phyloP scores from a whole-genome alignment of 2,113 vertebrate genomes.

The Sebastes schlegelii region DNA sequence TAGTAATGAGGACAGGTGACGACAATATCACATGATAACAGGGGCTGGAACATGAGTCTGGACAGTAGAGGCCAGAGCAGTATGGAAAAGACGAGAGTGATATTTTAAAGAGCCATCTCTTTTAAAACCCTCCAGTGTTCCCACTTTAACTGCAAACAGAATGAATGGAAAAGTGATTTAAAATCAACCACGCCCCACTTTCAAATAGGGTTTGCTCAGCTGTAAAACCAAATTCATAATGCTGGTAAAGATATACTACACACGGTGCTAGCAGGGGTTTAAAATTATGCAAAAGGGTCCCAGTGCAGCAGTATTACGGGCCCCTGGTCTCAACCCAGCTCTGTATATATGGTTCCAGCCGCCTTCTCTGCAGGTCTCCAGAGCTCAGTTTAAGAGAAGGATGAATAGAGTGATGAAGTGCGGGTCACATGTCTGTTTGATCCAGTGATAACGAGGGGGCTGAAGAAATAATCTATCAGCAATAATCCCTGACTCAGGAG shows the following conservation, averaged over 20 bases:
- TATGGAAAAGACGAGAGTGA: slow-evolving; percentile 45
- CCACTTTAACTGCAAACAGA: neutral
- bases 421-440: slow-evolving; percentile 83
- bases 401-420: slow-evolving; percentile 84
- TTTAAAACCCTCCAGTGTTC: slow-evolving; percentile 32
- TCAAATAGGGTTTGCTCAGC: slow-evolving; percentile 37
- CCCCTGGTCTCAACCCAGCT: slow-evolving; percentile 53
- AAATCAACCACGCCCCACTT: slow-evolving; percentile 31
- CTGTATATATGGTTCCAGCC: slow-evolving; percentile 73
- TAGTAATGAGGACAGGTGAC: slow-evolving; percentile 81
- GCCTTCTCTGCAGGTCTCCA: slow-evolving; percentile 73
- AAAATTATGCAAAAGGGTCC: slow-evolving; percentile 78
- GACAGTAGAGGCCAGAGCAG: slow-evolving; percentile 63
- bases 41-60: slow-evolving; percentile 65
- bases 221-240: slow-evolving; percentile 54
- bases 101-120: slow-evolving; percentile 55
- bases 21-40: slow-evolving; percentile 77
- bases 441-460: slow-evolving; percentile 84
- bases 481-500: slow-evolving; percentile 85
- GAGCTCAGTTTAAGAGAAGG: slow-evolving; percentile 81
- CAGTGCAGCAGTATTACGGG: slow-evolving; percentile 70
- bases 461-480: slow-evolving; percentile 85
- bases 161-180: slow-evolving; percentile 39
- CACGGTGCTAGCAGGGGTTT: slow-evolving; percentile 41
- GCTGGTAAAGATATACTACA: slow-evolving; percentile 55